phyloP scores from a whole-genome alignment of 2,888 invertebrate species.

The Caenorhabditis sp. region DNA sequence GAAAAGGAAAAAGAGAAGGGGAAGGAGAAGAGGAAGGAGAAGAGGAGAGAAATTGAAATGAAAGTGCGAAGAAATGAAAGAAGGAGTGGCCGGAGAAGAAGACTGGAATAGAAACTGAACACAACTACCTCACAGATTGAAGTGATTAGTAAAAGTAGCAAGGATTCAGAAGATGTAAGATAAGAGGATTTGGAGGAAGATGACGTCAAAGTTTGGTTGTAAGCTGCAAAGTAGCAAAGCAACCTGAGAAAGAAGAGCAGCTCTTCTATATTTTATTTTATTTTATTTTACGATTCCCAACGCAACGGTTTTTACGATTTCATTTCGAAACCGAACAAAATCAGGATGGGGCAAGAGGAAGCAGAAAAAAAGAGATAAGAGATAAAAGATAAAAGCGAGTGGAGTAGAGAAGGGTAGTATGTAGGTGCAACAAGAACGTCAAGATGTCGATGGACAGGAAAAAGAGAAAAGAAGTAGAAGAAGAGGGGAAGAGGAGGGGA shows the following conservation, averaged over 20 bases:
- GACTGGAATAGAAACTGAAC: background rate
- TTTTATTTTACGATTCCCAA: no score
- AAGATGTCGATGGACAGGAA: background rate
- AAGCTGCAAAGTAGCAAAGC: no score
- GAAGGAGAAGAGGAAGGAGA: slow-evolving; percentile 12
- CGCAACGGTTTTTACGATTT: slow-evolving; percentile 20
- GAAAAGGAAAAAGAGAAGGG: slow-evolving; percentile 25
- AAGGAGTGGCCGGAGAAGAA: slow-evolving; percentile 53
- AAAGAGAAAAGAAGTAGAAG: slow-evolving; percentile 14
- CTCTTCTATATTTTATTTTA: background rate
- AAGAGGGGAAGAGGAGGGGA: slow-evolving; percentile 11
- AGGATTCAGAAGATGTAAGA: slow-evolving; percentile 23
- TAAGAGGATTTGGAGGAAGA: slow-evolving; percentile 6
- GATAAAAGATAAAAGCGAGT: slow-evolving; percentile 8
- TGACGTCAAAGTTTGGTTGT: slow-evolving; percentile 3
- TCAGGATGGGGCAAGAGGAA: background rate
- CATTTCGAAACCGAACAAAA: slow-evolving; percentile 10
- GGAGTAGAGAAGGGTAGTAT: background rate
- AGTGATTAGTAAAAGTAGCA: slow-evolving; percentile 60
- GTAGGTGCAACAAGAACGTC: slow-evolving; percentile 49
- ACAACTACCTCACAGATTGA: slow-evolving; percentile 32
- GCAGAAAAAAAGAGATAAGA: background rate
- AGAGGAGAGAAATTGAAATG: slow-evolving; percentile 25
- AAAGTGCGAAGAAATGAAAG: slow-evolving; percentile 36
- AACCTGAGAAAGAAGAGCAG: slow-evolving; percentile 10